Evolutionary conservation across 2,797 vertebrate species (phyloP), one percentile per base, ranked within the genome.

Genomic region (Pipistrellus pygmaeus): DNA sequence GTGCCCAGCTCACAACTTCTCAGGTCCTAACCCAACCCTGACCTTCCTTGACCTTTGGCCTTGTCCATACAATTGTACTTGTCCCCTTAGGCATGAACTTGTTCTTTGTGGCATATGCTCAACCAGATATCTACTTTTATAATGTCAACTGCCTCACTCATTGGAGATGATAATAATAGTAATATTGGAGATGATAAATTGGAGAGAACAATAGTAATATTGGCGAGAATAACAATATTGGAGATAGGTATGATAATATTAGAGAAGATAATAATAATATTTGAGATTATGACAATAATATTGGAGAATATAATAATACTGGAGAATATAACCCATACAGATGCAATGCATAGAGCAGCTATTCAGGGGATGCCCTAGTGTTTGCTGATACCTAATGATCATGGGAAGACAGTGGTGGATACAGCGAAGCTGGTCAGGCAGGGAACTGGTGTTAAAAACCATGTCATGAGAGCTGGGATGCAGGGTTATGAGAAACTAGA

Each of bases 41-140:
- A 44, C 32, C 73, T 91, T 72, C 64, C 86, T 44, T 92, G 48
- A 55, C n/a, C 35, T 94, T 72, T 87, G 66, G 62, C 23, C 18
- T 75, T 89, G 66, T 55, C 23, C 44, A 72, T 83, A 17, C 30
- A 53, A 38, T 84, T n/a, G 46, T 17, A 25, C 77, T 84, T 75
- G 35, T 64, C 6, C 20, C 13, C 9, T 66, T 38, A 38, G 38
- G 51, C 6, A 23, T 14, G 12, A 44, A 15, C 32, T 69, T 66
- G 73, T 27, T 55, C 3, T 90, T 82, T 71, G 60, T 13, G 35
- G 48, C 12, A 30, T 38, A 30, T 44, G 10, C 7, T 44, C 41
- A 46, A 38, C 20, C 21, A 88, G 51, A 53, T 48, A 23, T 46
- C 66, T 73, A 13, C 17, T 32, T 81, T 75, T 51, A 55, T 78